These are phyloP conservation scores for Chaetorhynchus papuensis DNA, from an alignment of 2,113 vertebrate species.

Conservation along the genomic window DNA sequence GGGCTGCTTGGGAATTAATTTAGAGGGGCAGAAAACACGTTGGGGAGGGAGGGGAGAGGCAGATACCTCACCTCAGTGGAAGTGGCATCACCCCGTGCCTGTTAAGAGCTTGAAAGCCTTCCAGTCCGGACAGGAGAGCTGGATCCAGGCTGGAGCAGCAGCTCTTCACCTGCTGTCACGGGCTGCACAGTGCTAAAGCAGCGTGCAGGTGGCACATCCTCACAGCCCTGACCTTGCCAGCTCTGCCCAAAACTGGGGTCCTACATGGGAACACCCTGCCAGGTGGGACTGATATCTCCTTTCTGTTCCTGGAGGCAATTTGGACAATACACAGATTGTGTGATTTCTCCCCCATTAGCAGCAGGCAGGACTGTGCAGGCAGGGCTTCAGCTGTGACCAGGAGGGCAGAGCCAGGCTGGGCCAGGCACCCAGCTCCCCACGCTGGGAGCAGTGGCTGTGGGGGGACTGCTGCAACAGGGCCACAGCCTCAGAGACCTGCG, in stretches of 20 bases:
- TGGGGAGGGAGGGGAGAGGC: neutral
- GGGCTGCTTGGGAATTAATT: neutral
- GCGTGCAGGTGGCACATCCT: fast-evolving
- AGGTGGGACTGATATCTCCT: too few relatives aligned
- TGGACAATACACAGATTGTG: neutral
- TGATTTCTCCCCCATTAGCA: neutral
- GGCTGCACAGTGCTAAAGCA: fast-evolving
- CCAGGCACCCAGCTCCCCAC: neutral
- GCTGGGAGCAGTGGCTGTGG: neutral
- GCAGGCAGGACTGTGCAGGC: neutral
- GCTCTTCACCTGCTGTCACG: neutral
- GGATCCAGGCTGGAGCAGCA: neutral
- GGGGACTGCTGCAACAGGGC: fast-evolving
- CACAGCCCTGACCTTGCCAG: neutral
- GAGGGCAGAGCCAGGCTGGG: neutral
- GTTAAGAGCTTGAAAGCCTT: neutral
- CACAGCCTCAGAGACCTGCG: fast-evolving
- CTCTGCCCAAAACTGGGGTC: neutral
- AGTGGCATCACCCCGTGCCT: neutral
- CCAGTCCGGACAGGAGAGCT: neutral
- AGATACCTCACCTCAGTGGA: fast-evolving
- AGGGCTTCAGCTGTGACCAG: neutral
- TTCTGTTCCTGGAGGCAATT: neutral
- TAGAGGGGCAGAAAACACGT: neutral
- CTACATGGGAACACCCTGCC: neutral